phyloP scores from a whole-genome alignment of 2,113 vertebrate species.

The Hoplias malabaricus region DNA sequence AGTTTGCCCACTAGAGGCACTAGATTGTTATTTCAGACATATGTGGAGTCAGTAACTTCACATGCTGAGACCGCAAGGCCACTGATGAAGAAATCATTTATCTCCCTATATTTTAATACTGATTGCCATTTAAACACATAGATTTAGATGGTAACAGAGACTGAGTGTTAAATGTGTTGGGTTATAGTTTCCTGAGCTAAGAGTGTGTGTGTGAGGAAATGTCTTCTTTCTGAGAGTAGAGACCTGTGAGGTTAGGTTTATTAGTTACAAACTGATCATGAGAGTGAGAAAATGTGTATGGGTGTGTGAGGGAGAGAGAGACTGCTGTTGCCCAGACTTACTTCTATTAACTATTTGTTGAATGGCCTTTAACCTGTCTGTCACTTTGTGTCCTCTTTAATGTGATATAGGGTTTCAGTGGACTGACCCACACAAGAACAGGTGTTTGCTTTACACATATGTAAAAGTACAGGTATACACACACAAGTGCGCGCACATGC shows the following conservation, averaged over 20 bases:
- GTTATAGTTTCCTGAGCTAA: not conserved
- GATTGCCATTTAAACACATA: no score
- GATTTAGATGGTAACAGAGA: not conserved
- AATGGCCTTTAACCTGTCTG: constrained; percentile 58
- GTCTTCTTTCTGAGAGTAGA: not conserved
- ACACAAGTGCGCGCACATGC: not conserved
- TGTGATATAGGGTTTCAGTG: constrained; percentile 60
- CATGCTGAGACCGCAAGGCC: not conserved
- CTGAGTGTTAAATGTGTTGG: not conserved
- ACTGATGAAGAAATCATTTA: not conserved
- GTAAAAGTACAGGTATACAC: constrained; percentile 14
- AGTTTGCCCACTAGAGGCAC: constrained; percentile 29
- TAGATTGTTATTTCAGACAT: not conserved
- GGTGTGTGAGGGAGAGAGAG: not conserved
- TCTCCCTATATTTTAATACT: no score
- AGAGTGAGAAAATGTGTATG: not conserved
- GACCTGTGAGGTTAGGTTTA: not conserved
- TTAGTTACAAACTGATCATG: not conserved
- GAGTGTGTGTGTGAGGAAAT: not conserved
- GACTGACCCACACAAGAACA: constrained; percentile 53
- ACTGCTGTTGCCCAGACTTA: constrained; percentile 20
- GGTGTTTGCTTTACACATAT: constrained; percentile 37
- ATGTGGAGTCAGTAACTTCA: not conserved
- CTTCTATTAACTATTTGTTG: constrained; percentile 59
- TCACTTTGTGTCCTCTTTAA: constrained; percentile 54